These are phyloP conservation scores for Drosophila longiperda DNA, from an alignment of 2,888 invertebrate genomes.

Conservation along the genomic window DNA sequence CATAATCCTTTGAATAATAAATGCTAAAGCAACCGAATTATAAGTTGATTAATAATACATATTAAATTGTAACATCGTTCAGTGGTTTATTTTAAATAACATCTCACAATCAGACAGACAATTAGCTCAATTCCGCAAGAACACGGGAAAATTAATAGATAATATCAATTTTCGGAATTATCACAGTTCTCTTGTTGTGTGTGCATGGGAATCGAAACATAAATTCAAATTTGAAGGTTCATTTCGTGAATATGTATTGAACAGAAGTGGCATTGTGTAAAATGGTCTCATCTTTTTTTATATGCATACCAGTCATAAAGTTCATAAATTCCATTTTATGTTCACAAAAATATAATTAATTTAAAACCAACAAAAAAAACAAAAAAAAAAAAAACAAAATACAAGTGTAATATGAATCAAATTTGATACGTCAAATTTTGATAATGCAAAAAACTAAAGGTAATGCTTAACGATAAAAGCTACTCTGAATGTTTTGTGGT, in stretches of 20 bases:
- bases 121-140: conserved; percentile 21
- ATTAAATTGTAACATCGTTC: conserved; percentile 12
- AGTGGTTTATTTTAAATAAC: conserved; percentile 15
- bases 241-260: conserved; percentile 12
- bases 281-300: conserved; percentile 30
- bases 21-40: conserved; percentile 17
- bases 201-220: conserved; percentile 24
- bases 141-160: not conserved
- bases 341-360: conserved; percentile 27
- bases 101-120: conserved; percentile 26
- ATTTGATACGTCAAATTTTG: conserved; percentile 28
- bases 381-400: conserved; percentile 3
- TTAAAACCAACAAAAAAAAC: conserved; percentile 2
- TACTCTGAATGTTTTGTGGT: conserved; percentile 46
- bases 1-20: conserved; percentile 19
- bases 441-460: conserved; percentile 19
- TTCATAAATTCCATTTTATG: conserved; percentile 22
- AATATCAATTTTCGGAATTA: conserved; percentile 19
- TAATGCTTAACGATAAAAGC: conserved; percentile 36
- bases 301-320: conserved; percentile 19
- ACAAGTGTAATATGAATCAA: conserved; percentile 35
- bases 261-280: conserved; percentile 12
- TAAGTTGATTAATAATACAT: conserved; percentile 18
- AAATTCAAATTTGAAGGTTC: conserved; percentile 15
- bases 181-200: conserved; percentile 15